Conservation (phyloP, 2,888 invertebrate genomes). For the Flexamia atlantica region DNA sequence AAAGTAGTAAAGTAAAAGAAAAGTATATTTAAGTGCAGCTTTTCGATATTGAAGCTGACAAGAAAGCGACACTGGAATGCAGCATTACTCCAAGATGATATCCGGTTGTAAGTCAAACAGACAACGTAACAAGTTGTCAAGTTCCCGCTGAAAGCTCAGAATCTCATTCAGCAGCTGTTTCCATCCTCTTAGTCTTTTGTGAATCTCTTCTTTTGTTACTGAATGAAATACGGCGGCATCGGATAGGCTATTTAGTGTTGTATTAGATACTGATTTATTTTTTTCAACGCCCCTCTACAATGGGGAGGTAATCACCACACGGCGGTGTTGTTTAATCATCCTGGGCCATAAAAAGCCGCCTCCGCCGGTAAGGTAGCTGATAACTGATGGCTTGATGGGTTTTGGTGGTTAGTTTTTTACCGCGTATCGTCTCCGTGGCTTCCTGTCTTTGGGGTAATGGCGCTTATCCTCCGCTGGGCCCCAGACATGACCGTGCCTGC, state of each 20-base stretch:
- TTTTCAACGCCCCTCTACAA: neutral
- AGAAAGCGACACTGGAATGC: neutral
- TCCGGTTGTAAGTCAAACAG: neutral
- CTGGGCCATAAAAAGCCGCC: neutral
- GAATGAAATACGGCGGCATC: too few relatives aligned
- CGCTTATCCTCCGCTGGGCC: neutral
- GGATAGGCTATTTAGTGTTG: neutral
- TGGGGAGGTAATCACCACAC: neutral
- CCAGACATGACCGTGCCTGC: too few relatives aligned
- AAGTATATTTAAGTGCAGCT: too few relatives aligned
- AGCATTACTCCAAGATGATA: neutral
- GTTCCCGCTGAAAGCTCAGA: neutral
- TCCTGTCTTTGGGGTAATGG: constrained; percentile 39
- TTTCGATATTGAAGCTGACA: too few relatives aligned
- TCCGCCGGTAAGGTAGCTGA: constrained; percentile 9
- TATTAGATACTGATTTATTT: neutral
- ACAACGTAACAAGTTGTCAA: neutral
- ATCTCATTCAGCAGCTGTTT: too few relatives aligned
- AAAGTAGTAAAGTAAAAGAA: too few relatives aligned
- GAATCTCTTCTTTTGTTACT: too few relatives aligned
- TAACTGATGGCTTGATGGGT: constrained; percentile 6
- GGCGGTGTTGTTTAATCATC: constrained; percentile 9
- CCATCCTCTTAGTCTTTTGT: too few relatives aligned
- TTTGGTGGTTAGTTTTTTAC: constrained; percentile 41
- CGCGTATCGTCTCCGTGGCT: neutral